Base-by-base conservation (phyloP, 2,888 invertebrate species). In the Drosophila infuscata region DNA sequence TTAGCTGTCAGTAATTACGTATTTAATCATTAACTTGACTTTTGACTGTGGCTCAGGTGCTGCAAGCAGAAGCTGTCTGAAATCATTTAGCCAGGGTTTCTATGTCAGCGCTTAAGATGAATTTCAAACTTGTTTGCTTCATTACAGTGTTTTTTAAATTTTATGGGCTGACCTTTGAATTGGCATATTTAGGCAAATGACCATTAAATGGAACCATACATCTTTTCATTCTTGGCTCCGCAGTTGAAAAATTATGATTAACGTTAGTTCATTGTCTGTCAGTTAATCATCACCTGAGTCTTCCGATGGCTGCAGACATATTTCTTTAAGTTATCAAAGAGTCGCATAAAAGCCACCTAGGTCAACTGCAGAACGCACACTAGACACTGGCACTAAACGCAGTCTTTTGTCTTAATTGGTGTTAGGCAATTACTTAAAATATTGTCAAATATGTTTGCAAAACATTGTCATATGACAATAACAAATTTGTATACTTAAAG, bases 121-220 rank as follows among this genome's bases (percentile, higher is more conserved):
- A 76, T 77, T 78, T 74, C 59, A 85, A 88, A 88, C 88, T 81
- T 80, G 88, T 88, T 88, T 85, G 62, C 60, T 54, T 67, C 56
- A 49, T 62, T 69, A 66, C 72, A 56, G 56, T 60, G 61, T 67
- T 79, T 75, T 75, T 68, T 79, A 83, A 77, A 79, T 86, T 88
- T 81, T 74, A 81, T 76, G 75, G 71, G 70, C 68, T 80, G 82
- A 84, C 84, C 82, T 86, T 83, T 83, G 38, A 83, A 83, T 79
- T 89, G 88, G 82, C 84, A 83, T 82, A 88, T 90, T 90, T 88
- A 89, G 88, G 89, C 82, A 85, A 85, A 80, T 82, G 73, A 75
- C 74, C 80, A 81, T 79, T 75, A 79, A 79, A 76, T 61, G 36
- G 61, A 71, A 75, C 76, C 70, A 78, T 65, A 57, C 56, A 43